Conservation (phyloP, 2,113 vertebrate species). For the Puma concolor region DNA sequence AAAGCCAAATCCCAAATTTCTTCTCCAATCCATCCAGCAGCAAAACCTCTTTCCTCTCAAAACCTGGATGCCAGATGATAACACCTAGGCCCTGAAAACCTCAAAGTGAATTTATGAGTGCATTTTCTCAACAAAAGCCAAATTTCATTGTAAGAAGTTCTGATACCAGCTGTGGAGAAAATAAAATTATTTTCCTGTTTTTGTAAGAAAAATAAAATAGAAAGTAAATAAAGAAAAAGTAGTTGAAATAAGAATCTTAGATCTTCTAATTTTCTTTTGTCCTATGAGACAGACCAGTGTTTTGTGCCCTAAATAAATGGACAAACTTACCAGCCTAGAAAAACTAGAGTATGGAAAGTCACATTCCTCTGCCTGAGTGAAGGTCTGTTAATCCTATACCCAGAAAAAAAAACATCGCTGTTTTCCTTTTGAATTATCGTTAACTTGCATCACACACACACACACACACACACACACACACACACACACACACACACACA, state of each 20-base stretch:
- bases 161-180: neutral
- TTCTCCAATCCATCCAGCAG: neutral
- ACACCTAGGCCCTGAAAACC: neutral
- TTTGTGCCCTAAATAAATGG: constrained; percentile 26
- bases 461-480: neutral
- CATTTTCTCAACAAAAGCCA: constrained; percentile 35
- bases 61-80: constrained; percentile 2
- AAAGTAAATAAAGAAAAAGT: neutral
- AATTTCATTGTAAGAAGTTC: neutral
- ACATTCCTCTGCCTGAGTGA: neutral
- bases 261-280: constrained; percentile 9
- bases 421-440: constrained; percentile 69
- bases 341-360: constrained; percentile 43
- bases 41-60: neutral
- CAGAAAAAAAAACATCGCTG: constrained; percentile 3
- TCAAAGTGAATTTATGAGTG: neutral
- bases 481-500: constrained; percentile 43
- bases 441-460: constrained; percentile 34
- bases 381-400: neutral
- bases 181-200: constrained; percentile 26
- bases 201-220: neutral
- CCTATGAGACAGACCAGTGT: neutral
- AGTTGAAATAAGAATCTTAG: neutral
- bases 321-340: constrained; percentile 6
- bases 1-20: neutral